Evolutionary conservation across 2,113 vertebrate species (phyloP).

Genomic region (Melospiza georgiana): DNA sequence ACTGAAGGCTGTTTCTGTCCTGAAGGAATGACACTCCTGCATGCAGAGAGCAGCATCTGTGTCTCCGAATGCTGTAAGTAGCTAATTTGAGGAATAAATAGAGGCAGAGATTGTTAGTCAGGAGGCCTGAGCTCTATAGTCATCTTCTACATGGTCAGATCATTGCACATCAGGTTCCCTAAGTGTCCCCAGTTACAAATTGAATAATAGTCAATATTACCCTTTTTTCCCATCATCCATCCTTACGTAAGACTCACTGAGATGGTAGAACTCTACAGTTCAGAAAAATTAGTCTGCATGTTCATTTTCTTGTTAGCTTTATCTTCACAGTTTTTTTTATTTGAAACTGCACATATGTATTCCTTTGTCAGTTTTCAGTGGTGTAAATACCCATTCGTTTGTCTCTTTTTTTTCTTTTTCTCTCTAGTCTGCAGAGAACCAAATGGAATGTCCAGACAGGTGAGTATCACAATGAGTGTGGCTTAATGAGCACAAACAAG

Average conservation of each 20-base stretch:
- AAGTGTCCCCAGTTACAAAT: not conserved
- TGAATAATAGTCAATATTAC: not conserved
- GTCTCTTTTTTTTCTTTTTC: not conserved
- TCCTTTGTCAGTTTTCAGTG: not conserved
- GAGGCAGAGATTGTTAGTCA: not conserved
- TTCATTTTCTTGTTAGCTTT: not conserved
- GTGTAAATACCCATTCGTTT: not conserved
- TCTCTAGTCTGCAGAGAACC: conserved; percentile 62
- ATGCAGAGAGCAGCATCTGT: conserved; percentile 58
- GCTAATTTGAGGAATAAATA: not conserved
- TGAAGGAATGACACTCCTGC: conserved; percentile 54
- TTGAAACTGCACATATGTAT: not conserved
- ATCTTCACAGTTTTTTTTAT: not conserved
- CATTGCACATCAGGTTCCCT: not conserved
- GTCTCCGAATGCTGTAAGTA: conserved; percentile 77
- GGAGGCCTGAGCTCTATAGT: not conserved
- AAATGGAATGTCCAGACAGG: conserved; percentile 50
- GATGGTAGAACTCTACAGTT: not conserved
- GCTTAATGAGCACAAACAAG: not conserved
- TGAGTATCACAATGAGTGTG: conserved; percentile 9
- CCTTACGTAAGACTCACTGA: not conserved
- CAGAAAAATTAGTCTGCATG: not conserved
- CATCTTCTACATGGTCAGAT: not conserved
- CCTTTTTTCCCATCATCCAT: not conserved
- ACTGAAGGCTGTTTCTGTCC: conserved; percentile 90